Evolutionary conservation across 2,113 vertebrate genomes (phyloP).

Genomic region (Zosterops borbonicus): DNA sequence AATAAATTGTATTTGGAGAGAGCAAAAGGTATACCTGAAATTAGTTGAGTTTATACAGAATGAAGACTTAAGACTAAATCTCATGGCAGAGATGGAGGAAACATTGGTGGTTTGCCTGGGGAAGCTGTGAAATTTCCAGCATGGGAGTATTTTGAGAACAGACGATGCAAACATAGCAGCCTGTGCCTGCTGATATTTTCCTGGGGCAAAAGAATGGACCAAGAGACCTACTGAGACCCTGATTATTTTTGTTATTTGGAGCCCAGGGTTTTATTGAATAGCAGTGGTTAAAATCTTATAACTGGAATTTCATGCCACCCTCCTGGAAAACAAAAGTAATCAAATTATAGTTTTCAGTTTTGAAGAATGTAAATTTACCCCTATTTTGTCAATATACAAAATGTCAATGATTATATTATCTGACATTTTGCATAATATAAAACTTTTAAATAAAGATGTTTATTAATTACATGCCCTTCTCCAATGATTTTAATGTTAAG

Average conservation of each 20-base stretch:
- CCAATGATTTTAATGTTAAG: not conserved
- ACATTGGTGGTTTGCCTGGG: not conserved
- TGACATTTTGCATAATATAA: not conserved
- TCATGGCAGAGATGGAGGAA: not conserved
- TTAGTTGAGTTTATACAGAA: not conserved
- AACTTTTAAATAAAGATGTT: not conserved
- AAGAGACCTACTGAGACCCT: not conserved
- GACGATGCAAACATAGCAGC: not conserved
- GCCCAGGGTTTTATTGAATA: not conserved
- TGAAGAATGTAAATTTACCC: not conserved
- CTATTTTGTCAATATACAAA: not conserved
- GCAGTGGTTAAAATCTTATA: not conserved
- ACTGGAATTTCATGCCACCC: not conserved
- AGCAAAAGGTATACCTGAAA: not conserved
- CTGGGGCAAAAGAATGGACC: not conserved
- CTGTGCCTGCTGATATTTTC: not conserved
- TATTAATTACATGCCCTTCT: not conserved
- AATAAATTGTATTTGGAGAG: not conserved
- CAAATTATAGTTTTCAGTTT: not conserved
- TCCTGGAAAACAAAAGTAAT: not conserved
- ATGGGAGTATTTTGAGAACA: not conserved
- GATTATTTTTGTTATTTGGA: not conserved
- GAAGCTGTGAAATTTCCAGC: not conserved
- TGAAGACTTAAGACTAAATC: not conserved
- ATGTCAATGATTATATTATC: not conserved